phyloP scores from a whole-genome alignment of 2,888 invertebrate species.

The Parnassius mnemosyne region DNA sequence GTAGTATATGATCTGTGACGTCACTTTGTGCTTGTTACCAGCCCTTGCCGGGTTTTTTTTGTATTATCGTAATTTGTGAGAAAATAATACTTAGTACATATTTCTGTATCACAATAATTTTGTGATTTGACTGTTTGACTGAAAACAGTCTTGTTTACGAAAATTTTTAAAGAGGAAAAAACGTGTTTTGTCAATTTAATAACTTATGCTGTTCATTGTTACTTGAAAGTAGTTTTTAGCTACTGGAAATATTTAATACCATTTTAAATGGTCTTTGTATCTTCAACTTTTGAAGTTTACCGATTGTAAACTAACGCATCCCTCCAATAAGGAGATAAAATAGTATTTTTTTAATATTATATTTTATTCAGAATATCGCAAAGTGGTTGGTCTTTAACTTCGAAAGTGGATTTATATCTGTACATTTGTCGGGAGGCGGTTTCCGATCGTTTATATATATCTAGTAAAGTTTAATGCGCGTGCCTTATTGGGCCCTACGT shows the following conservation, averaged over 20 bases:
- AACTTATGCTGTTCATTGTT: not conserved
- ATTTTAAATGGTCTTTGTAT: not conserved
- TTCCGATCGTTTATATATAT: constrained; percentile 10
- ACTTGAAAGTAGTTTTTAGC: not conserved
- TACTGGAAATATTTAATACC: not conserved
- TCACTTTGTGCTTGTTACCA: too few relatives aligned
- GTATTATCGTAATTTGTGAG: too few relatives aligned
- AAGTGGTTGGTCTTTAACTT: not conserved
- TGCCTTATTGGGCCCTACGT: constrained; percentile 37
- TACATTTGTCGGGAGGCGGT: constrained; percentile 11
- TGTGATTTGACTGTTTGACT: not conserved
- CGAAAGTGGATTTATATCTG: constrained; percentile 1
- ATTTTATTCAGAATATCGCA: not conserved
- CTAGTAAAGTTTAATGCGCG: constrained; percentile 24
- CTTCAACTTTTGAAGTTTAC: too few relatives aligned
- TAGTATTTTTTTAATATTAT: not conserved
- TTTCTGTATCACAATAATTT: too few relatives aligned
- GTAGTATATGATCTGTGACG: too few relatives aligned
- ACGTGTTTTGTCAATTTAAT: not conserved
- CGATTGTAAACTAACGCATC: too few relatives aligned
- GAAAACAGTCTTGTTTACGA: constrained; percentile 1
- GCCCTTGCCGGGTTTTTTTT: too few relatives aligned
- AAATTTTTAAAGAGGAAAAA: not conserved
- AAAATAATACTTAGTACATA: too few relatives aligned
- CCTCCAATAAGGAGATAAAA: too few relatives aligned